phyloP scores from a whole-genome alignment of 2,113 vertebrate genomes.

The Albula goreensis region DNA sequence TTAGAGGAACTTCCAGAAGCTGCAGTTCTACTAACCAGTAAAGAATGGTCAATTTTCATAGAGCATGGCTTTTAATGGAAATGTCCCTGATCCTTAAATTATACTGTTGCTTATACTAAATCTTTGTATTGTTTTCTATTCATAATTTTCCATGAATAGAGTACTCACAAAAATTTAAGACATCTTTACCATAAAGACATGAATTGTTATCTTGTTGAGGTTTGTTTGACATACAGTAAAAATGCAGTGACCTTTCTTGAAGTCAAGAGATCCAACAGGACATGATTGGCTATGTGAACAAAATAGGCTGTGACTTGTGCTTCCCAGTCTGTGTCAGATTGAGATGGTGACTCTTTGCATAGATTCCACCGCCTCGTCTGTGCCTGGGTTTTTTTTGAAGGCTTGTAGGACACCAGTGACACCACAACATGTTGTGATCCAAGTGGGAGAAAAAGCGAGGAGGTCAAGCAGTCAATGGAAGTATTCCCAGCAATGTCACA shows the following conservation, averaged over 20 bases:
- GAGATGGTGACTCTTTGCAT: slow-evolving; percentile 36
- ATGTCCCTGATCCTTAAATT: background rate
- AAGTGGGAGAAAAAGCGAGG: background rate
- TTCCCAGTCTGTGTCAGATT: slow-evolving; percentile 26
- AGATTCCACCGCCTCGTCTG: slow-evolving; percentile 16
- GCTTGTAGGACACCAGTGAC: background rate
- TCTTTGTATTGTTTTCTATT: background rate
- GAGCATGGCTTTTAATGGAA: background rate
- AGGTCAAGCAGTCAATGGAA: background rate
- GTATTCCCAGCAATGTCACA: background rate
- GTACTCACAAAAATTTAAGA: background rate
- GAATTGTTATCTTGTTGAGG: background rate
- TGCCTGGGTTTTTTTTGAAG: slow-evolving; percentile 11
- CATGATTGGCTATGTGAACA: background rate
- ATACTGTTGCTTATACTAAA: background rate
- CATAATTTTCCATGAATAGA: background rate
- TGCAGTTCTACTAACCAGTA: background rate
- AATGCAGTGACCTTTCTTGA: background rate
- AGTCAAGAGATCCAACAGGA: background rate
- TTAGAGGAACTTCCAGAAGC: background rate
- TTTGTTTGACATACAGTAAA: background rate
- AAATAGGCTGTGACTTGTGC: slow-evolving; percentile 33
- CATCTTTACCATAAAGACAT: background rate
- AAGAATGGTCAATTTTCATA: background rate
- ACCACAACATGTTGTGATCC: slow-evolving; percentile 17